Evolutionary conservation across 2,113 vertebrate genomes (phyloP).

Genomic region (Seriola quinqueradiata): DNA sequence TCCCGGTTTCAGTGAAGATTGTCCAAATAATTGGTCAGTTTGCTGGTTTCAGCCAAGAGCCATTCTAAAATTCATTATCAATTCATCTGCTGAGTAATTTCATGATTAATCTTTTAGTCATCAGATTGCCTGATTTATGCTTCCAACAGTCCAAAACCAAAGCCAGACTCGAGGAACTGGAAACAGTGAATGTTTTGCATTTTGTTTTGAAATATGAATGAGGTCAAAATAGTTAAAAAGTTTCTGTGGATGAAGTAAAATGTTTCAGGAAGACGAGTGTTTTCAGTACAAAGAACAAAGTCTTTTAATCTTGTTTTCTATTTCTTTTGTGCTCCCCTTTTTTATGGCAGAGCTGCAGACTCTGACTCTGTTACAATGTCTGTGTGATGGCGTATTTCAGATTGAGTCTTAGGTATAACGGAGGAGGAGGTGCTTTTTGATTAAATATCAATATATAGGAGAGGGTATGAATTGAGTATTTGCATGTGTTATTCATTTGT

Average conservation of each 20-base stretch:
- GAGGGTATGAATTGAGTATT: background rate
- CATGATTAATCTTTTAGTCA: background rate
- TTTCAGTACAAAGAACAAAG: background rate
- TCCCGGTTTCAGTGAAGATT: background rate
- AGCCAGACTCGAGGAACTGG: background rate
- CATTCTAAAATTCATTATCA: background rate
- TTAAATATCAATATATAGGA: slow-evolving; percentile 40
- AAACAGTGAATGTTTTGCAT: background rate
- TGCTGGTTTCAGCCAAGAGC: background rate
- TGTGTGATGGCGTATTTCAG: background rate
- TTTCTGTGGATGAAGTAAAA: background rate
- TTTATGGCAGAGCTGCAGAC: background rate
- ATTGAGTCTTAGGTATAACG: slow-evolving; percentile 24
- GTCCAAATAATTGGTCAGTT: slow-evolving; percentile 4
- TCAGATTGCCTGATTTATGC: background rate
- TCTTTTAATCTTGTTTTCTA: background rate
- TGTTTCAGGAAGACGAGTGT: background rate
- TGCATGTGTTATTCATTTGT: slow-evolving; percentile 15
- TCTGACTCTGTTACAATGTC: background rate
- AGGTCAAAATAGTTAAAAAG: background rate
- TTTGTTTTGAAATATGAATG: background rate
- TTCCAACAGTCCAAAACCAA: background rate
- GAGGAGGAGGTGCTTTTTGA: background rate
- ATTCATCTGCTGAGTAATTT: background rate
- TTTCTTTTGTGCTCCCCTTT: background rate